Evolutionary conservation across 2,888 invertebrate species (phyloP).

Genomic region (Luperina nickerlii): DNA sequence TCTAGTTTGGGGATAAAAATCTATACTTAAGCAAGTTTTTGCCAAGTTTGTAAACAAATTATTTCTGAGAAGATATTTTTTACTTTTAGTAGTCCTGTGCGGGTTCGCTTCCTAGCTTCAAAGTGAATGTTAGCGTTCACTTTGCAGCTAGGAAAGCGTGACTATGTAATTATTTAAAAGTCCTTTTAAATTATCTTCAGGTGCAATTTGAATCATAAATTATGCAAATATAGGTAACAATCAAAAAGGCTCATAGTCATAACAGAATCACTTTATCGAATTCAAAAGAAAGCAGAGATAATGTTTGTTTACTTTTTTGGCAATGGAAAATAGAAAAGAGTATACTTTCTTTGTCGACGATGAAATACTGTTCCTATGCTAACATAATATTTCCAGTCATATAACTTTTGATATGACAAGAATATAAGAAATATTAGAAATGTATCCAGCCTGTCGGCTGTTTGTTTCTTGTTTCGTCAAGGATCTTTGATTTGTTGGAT

Average conservation of each 20-base stretch:
- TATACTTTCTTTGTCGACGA: constrained; percentile 7
- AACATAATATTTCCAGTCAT: constrained; percentile 4
- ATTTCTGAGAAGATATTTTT: not conserved
- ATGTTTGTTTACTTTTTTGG: not conserved
- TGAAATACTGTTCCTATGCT: constrained; percentile 4
- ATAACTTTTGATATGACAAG: constrained; percentile 20
- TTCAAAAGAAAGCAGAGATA: not conserved
- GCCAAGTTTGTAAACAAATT: not conserved
- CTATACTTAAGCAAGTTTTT: not conserved
- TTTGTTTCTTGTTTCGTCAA: not conserved
- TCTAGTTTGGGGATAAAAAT: constrained; percentile 12
- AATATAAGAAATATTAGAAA: not conserved
- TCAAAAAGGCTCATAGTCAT: not conserved
- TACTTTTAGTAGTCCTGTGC: not conserved
- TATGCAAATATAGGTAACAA: not conserved
- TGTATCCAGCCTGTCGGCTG: not conserved
- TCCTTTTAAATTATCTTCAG: no score
- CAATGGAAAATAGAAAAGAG: no score
- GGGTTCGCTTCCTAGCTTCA: no score
- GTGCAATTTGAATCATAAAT: not conserved
- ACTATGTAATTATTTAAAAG: not conserved
- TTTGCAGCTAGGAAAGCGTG: not conserved
- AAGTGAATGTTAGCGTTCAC: not conserved
- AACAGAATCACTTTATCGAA: not conserved
- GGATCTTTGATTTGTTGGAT: no score